Conservation (phyloP, 2,113 vertebrate genomes). For the Calcarius ornatus region DNA sequence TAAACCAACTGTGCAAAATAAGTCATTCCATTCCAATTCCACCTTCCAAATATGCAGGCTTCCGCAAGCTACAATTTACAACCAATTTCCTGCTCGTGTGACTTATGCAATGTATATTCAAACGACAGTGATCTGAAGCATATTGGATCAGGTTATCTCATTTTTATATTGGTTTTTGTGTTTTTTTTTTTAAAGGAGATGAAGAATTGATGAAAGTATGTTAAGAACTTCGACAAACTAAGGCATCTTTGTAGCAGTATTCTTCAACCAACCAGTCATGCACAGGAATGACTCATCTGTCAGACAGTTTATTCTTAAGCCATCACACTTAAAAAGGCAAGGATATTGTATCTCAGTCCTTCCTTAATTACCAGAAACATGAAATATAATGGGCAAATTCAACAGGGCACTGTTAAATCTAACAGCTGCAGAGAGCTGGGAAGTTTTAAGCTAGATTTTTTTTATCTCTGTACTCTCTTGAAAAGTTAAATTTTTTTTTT, state of each 20-base stretch:
- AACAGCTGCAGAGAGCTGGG: neutral
- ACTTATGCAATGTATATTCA: neutral
- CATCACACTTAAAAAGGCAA: slow-evolving; percentile 53
- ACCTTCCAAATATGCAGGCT: neutral
- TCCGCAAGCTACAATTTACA: neutral
- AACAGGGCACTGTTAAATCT: slow-evolving; percentile 26
- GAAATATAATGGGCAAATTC: neutral
- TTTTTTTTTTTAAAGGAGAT: neutral
- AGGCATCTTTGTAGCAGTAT: neutral
- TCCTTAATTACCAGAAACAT: neutral
- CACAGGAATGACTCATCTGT: slow-evolving; percentile 31
- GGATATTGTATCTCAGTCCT: neutral
- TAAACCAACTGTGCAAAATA: neutral
- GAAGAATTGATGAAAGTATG: neutral
- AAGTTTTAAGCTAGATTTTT: neutral
- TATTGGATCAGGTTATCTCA: neutral
- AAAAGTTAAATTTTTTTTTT: neutral
- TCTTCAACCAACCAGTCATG: neutral
- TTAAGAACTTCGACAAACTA: neutral
- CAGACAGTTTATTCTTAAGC: neutral
- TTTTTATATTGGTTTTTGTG: neutral
- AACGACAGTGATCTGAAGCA: neutral
- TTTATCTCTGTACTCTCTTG: neutral
- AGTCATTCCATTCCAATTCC: neutral
- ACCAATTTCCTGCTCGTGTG: neutral